Evolutionary conservation across 2,888 invertebrate species (phyloP), one percentile per base, ranked within the genome.

Genomic region (Siphonodentalium dalli): DNA sequence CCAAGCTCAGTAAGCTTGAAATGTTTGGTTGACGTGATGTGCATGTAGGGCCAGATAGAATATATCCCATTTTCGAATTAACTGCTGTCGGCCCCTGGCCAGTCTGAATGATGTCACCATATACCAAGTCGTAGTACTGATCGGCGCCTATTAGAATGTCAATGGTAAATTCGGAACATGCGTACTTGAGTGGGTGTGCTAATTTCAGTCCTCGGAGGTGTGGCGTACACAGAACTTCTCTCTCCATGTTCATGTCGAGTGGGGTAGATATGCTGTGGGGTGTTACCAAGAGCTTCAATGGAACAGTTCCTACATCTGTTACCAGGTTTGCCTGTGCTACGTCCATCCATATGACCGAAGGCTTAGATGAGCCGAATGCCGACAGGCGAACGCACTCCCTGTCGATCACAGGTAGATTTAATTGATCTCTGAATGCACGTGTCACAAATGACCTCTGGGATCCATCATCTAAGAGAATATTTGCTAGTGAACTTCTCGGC

Each of bases 41-140:
- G 28, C 33, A 48, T 8, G 53, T 26, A 15, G 51, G 51, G 2
- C 53, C 58, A 7, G 57, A 54, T 9, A 60, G 33, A 18, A 62
- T 28, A 40, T 54, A 57, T n/a, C 59, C 59, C 1, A 59, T 40
- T 41, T 53, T 54, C 2, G 56, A 62, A n/a, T 47, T 38, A 1
- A 60, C 59, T 11, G 62, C 59, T 3, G 51, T 59, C 31, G 56
- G 62, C 29, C 59, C 62, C n/a, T 52, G 23, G 9, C 56, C 53
- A 21, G 54, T 26, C 7, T 56, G 26, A n/a, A 59, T 46, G 3
- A 24, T 41, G 35, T 62, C 44, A 18, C 37, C 34, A n/a, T n/a
- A n/a, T 1, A 61, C 61, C 7, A 61, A 39, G 4, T 58, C 40
- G 61, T 58, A 63, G 41, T 56, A 63, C 18, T 33, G 29, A 38